Conservation (phyloP, 2,113 vertebrate genomes). For the Anoura caudifer region DNA sequence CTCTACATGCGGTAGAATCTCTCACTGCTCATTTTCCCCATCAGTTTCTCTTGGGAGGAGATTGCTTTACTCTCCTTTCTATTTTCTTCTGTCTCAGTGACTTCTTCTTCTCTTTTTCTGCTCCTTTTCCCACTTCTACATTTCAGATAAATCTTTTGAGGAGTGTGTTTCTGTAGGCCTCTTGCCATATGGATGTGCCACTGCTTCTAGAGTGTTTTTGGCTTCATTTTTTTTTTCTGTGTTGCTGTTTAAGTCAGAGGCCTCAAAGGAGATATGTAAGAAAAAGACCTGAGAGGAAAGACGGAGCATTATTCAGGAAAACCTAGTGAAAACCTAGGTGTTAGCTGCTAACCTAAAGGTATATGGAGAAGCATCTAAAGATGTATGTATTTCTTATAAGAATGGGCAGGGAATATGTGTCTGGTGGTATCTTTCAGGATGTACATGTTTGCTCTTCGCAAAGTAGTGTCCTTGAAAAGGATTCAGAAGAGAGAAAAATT, state of each 20-base stretch:
- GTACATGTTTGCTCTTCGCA: background rate
- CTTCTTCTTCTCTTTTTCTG: background rate
- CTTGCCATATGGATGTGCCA: background rate
- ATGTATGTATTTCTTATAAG: background rate
- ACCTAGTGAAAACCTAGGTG: background rate
- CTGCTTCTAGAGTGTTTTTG: background rate
- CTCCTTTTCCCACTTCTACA: background rate
- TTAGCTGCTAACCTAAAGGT: background rate
- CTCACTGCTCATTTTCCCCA: background rate
- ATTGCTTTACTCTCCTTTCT: background rate
- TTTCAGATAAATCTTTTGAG: background rate
- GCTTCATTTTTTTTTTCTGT: background rate
- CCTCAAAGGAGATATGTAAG: background rate
- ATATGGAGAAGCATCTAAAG: background rate
- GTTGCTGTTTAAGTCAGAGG: constrained; percentile 22
- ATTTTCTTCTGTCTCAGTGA: background rate
- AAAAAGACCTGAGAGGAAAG: background rate
- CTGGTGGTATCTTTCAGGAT: background rate
- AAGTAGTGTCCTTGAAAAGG: background rate
- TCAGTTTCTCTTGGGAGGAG: background rate
- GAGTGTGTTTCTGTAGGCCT: background rate
- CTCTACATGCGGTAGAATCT: background rate
- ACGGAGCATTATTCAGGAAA: background rate
- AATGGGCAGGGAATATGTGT: background rate
- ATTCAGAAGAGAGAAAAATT: constrained; percentile 8